Conservation (phyloP, 2,888 invertebrate genomes). For the Megamerina dolium region DNA sequence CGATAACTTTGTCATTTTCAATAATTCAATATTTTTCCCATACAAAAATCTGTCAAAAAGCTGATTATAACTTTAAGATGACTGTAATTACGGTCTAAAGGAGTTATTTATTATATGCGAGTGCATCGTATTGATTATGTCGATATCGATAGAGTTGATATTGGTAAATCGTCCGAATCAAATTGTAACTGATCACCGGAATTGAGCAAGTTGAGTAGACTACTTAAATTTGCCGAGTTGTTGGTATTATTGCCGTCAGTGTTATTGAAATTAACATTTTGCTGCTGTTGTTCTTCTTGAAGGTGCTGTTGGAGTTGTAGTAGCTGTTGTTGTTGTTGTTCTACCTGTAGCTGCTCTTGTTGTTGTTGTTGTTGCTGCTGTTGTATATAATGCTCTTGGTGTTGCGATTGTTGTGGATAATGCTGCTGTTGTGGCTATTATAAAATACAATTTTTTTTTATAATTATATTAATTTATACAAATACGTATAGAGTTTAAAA, state of each 20-base stretch:
- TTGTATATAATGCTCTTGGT: constrained; percentile 2
- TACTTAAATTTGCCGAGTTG: constrained; percentile 35
- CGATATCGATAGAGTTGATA: constrained; percentile 51
- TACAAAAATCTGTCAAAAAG: too few relatives aligned
- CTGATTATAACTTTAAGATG: too few relatives aligned
- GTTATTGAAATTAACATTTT: background rate
- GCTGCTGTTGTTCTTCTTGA: background rate
- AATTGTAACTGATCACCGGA: constrained; percentile 52
- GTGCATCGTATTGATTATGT: constrained; percentile 26
- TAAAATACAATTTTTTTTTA: too few relatives aligned
- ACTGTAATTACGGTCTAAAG: too few relatives aligned
- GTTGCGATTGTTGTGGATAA: constrained; percentile 3
- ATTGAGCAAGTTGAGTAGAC: constrained; percentile 50
- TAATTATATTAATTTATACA: too few relatives aligned
- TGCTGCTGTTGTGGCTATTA: constrained; percentile 1
- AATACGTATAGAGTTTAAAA: too few relatives aligned
- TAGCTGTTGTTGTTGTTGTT: constrained; percentile 1
- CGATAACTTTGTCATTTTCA: too few relatives aligned
- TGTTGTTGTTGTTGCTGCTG: background rate
- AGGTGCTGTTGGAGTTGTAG: constrained; percentile 3
- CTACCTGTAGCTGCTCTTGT: constrained; percentile 2
- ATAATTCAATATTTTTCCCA: too few relatives aligned
- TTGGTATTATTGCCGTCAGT: constrained; percentile 15
- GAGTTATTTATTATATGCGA: too few relatives aligned
- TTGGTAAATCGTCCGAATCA: constrained; percentile 51